phyloP scores from a whole-genome alignment of 2,797 vertebrate species.

The Betta splendens region DNA sequence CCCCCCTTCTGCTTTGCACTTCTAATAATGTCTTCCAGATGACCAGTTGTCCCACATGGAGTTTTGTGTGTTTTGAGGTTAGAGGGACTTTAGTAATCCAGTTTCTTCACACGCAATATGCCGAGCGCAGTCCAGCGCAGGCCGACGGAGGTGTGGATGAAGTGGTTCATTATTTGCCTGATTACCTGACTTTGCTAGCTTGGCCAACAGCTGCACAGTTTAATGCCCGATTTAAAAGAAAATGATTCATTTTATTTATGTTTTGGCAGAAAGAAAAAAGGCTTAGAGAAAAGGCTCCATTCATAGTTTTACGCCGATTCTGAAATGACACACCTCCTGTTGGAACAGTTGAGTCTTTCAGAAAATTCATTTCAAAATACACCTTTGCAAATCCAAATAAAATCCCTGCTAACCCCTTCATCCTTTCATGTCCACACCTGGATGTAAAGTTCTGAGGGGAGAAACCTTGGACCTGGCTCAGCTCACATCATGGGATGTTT shows the following conservation, averaged over 20 bases:
- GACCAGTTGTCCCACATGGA: constrained; percentile 69
- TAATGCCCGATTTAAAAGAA: constrained; percentile 33
- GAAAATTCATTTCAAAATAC: constrained; percentile 71
- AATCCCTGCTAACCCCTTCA: constrained; percentile 61
- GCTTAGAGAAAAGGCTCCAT: constrained; percentile 72
- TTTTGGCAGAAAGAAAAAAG: constrained; percentile 53
- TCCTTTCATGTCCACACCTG: constrained; percentile 85
- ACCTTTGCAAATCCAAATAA: constrained; percentile 80
- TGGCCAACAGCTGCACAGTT: constrained; percentile 33
- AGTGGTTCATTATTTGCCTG: constrained; percentile 62
- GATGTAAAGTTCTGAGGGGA: constrained; percentile 70
- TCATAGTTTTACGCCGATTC: constrained; percentile 74
- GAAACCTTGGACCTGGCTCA: constrained; percentile 66
- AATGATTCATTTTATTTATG: constrained; percentile 23
- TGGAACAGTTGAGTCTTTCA: constrained; percentile 81
- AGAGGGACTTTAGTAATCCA: constrained; percentile 48
- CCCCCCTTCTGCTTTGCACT: constrained; percentile 39
- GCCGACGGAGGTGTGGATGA: constrained; percentile 63
- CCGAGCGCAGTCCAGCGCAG: constrained; percentile 25
- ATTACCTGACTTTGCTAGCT: constrained; percentile 43
- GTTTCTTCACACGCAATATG: constrained; percentile 66
- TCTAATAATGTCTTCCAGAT: constrained; percentile 78
- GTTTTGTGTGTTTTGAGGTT: constrained; percentile 62
- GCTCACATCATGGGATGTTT: constrained; percentile 78
- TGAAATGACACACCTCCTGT: constrained; percentile 57